A percentile compares a stretch with the other conserved stretches of the same genome.
Evolutionary conservation across 1,140 invertebrate species (phyloP).

Genomic region (Globodera ellingtonae): DNA sequence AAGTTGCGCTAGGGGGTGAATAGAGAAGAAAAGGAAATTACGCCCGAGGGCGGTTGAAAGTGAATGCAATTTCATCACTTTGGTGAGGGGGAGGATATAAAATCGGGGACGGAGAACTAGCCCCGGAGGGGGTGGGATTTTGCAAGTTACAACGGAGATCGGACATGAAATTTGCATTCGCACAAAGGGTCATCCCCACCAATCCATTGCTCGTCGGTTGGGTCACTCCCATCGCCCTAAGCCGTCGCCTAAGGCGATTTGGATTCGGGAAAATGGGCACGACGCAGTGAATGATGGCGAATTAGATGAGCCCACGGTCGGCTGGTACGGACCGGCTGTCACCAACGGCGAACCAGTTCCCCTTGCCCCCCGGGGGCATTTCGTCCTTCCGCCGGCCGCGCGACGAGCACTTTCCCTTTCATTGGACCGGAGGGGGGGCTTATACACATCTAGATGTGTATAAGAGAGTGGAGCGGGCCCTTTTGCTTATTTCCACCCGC

Average conservation of each 20-base stretch:
- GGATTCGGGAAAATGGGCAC: background rate
- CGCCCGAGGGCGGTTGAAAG: background rate
- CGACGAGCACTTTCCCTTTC: slow-evolving; percentile 1
- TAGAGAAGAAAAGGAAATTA: background rate
- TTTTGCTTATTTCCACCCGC: background rate
- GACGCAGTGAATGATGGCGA: background rate
- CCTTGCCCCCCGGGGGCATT: background rate
- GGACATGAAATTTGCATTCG: background rate
- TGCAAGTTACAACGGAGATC: background rate
- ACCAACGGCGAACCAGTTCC: background rate
- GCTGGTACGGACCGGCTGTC: background rate
- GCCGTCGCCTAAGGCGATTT: background rate
- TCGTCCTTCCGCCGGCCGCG: background rate
- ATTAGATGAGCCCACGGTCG: background rate
- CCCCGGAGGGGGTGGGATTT: background rate
- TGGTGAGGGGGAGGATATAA: background rate
- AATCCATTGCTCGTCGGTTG: background rate
- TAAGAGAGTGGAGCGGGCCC: background rate
- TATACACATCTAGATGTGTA: too few species aligned
- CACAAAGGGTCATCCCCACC: background rate
- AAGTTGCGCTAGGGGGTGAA: background rate
- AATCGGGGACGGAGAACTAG: background rate
- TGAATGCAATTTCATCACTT: background rate
- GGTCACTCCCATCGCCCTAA: background rate
- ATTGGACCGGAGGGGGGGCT: background rate